phyloP scores from a whole-genome alignment of 1,140 invertebrate genomes.

The Aphaenogaster rudis region DNA sequence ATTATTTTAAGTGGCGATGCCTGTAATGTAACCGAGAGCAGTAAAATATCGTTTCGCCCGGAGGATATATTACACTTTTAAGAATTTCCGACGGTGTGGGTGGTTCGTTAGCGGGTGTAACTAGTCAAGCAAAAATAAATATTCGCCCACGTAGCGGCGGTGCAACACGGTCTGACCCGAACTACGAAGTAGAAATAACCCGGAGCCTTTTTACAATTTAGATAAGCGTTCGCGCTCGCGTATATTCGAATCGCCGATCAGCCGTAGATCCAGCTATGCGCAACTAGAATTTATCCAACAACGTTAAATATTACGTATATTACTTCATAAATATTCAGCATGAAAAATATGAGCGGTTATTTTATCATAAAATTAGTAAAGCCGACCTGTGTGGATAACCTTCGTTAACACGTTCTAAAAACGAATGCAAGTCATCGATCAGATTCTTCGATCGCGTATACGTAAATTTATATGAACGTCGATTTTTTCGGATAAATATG shows the following conservation, averaged over 20 bases:
- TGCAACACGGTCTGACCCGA: slow-evolving; percentile 31
- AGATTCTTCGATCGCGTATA: neutral
- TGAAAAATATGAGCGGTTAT: neutral
- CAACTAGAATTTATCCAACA: slow-evolving; percentile 15
- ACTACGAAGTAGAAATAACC: slow-evolving; percentile 39
- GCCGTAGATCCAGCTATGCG: neutral
- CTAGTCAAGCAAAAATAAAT: slow-evolving; percentile 65
- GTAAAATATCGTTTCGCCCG: slow-evolving; percentile 57
- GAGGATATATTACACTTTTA: slow-evolving; percentile 59
- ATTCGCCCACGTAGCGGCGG: slow-evolving; percentile 45
- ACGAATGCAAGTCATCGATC: slow-evolving; percentile 6
- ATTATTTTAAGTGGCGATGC: slow-evolving; percentile 49
- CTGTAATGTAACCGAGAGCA: slow-evolving; percentile 40
- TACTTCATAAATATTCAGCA: slow-evolving; percentile 39
- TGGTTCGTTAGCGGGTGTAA: slow-evolving; percentile 49
- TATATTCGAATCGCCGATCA: slow-evolving; percentile 47
- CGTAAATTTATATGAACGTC: neutral
- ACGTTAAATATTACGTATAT: slow-evolving; percentile 30
- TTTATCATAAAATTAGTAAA: slow-evolving; percentile 1
- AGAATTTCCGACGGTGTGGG: slow-evolving; percentile 58
- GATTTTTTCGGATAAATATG: slow-evolving; percentile 23
- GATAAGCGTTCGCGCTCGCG: slow-evolving; percentile 22
- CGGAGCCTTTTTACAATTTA: slow-evolving; percentile 50
- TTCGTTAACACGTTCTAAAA: slow-evolving; percentile 20
- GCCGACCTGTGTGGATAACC: too few relatives aligned